Conservation (phyloP, 2,797 vertebrate species). For the Crocodylus rhombifer region DNA sequence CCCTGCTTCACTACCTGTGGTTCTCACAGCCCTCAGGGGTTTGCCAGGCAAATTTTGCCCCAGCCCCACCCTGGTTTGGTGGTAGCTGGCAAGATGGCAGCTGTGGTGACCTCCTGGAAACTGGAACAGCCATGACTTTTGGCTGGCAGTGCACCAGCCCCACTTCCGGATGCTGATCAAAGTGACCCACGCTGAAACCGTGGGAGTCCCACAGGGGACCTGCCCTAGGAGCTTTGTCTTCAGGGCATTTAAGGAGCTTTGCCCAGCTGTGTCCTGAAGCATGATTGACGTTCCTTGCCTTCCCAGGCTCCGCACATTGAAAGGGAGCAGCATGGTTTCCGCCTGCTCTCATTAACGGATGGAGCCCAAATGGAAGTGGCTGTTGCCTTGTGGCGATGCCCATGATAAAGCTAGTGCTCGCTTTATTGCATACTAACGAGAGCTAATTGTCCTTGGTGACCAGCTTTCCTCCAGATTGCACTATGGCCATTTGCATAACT, state of each 20-base stretch:
- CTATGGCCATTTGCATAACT: conserved; percentile 10
- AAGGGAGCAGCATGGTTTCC: background rate
- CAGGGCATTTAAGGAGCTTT: background rate
- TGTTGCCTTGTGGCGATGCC: conserved; percentile 39
- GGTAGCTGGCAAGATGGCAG: background rate
- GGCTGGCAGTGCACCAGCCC: background rate
- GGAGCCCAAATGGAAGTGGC: conserved; percentile 67
- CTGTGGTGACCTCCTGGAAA: background rate
- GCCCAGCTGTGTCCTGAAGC: background rate
- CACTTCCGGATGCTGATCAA: background rate
- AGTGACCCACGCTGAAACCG: background rate
- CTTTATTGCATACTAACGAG: conserved; percentile 78
- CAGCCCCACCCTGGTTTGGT: no score
- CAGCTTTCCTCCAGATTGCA: conserved; percentile 36
- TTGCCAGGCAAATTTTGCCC: background rate
- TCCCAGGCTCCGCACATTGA: background rate
- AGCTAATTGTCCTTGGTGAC: conserved; percentile 56
- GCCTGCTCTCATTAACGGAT: conserved; percentile 35
- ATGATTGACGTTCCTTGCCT: background rate
- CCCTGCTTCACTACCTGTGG: no score
- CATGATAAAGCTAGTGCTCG: conserved; percentile 42
- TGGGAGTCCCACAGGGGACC: background rate
- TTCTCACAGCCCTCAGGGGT: background rate
- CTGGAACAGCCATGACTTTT: background rate
- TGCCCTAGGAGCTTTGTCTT: background rate